Evolutionary conservation across 2,888 invertebrate species (phyloP).

Genomic region (Ptilodon capucinus): DNA sequence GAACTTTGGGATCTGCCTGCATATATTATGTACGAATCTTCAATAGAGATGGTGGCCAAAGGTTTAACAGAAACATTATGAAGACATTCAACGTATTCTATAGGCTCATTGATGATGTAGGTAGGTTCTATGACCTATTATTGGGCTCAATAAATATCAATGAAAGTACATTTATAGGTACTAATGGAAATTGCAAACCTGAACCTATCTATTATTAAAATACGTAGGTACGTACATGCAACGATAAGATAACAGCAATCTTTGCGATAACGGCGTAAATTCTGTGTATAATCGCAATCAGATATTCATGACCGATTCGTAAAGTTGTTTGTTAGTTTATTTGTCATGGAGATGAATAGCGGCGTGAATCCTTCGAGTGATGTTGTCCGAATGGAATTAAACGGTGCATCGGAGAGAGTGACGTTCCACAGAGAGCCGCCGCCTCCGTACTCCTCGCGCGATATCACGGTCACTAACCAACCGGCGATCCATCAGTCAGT

Average conservation of each 20-base stretch:
- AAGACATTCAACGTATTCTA: no score
- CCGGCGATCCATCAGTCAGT: conserved; percentile 54
- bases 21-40: no score
- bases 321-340: conserved; percentile 13
- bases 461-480: conserved; percentile 30
- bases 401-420: conserved; percentile 34
- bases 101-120: no score
- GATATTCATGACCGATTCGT: conserved; percentile 22
- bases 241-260: conserved; percentile 53
- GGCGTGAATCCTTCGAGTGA: conserved; percentile 35
- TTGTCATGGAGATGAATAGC: conserved; percentile 42
- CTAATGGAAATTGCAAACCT: conserved; percentile 17
- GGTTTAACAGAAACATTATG: no score
- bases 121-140: no score
- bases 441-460: conserved; percentile 56
- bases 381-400: conserved; percentile 30
- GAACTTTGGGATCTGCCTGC: no score
- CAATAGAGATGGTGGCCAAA: no score
- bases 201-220: conserved; percentile 22
- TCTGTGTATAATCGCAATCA: conserved; percentile 38
- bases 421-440: conserved; percentile 51
- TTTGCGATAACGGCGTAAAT: conserved; percentile 41
- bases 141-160: no score
- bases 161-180: no score
- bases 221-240: no score